These are phyloP conservation scores for Pseudochaenichthys georgianus DNA, from an alignment of 2,797 vertebrate species.

Conservation along the genomic window DNA sequence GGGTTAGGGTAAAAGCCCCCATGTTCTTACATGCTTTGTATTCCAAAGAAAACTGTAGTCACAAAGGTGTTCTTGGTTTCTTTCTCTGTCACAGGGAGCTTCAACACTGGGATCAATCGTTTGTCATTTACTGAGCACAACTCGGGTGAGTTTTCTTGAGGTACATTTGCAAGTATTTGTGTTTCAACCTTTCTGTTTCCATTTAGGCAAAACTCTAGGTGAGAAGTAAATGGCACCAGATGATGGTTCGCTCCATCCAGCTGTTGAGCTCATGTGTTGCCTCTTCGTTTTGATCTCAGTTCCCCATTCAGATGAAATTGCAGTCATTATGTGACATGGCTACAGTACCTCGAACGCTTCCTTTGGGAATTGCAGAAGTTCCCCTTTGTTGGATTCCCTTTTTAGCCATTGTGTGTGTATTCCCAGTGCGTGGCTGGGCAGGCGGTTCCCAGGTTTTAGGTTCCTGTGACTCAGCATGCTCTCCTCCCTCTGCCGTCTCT, in stretches of 20 bases:
- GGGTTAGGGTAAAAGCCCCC: no score
- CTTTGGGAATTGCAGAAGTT: slow-evolving; percentile 77
- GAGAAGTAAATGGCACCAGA: slow-evolving; percentile 60
- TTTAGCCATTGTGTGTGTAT: slow-evolving; percentile 83
- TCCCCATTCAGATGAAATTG: slow-evolving; percentile 75
- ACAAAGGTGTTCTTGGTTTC: slow-evolving; percentile 7
- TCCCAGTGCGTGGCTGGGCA: slow-evolving; percentile 78
- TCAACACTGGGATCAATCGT: slow-evolving; percentile 75
- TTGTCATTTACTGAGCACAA: slow-evolving; percentile 80
- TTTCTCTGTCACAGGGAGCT: slow-evolving; percentile 67
- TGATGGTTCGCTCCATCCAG: slow-evolving; percentile 62
- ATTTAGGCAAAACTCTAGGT: slow-evolving; percentile 39
- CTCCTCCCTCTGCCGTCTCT: slow-evolving; percentile 75
- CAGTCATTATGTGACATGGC: slow-evolving; percentile 80
- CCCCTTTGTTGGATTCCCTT: slow-evolving; percentile 81
- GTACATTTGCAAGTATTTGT: slow-evolving; percentile 29
- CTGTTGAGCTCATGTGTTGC: slow-evolving; percentile 70
- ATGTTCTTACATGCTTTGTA: background rate
- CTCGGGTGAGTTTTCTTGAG: slow-evolving; percentile 72
- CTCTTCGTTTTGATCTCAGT: slow-evolving; percentile 71
- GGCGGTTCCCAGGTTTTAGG: slow-evolving; percentile 83
- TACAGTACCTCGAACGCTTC: slow-evolving; percentile 79
- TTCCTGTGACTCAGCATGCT: slow-evolving; percentile 83
- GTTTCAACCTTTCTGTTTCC: slow-evolving; percentile 39
- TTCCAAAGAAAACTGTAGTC: slow-evolving; percentile 1